These are phyloP conservation scores for Drosophila pseudoananassae DNA, from an alignment of 1,140 invertebrate genomes.

Conservation along the genomic window DNA sequence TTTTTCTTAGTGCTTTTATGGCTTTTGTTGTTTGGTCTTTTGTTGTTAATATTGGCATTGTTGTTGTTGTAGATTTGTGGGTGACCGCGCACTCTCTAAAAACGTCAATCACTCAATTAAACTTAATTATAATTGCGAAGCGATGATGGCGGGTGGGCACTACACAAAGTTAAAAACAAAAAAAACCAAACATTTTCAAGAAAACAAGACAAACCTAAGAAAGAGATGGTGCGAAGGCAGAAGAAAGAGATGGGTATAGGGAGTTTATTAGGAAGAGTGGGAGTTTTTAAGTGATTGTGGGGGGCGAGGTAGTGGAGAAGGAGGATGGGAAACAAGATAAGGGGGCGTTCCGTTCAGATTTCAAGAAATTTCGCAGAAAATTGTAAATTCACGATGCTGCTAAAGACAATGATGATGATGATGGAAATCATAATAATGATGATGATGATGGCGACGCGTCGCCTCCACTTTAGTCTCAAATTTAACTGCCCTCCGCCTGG, in stretches of 20 bases:
- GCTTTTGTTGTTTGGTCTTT: slow-evolving; percentile 12
- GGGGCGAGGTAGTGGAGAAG: background rate
- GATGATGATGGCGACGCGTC: slow-evolving; percentile 57
- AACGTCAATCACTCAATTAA: slow-evolving; percentile 83
- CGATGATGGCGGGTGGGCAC: slow-evolving; percentile 74
- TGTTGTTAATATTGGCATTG: slow-evolving; percentile 23
- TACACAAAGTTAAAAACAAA: slow-evolving; percentile 30
- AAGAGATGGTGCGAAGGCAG: background rate
- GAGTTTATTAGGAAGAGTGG: slow-evolving; percentile 1
- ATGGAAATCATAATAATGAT: slow-evolving; percentile 3
- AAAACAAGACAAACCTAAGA: slow-evolving; percentile 26
- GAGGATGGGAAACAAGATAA: slow-evolving; percentile 18
- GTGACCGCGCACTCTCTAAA: slow-evolving; percentile 81
- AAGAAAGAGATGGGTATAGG: slow-evolving; percentile 17
- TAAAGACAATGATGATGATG: slow-evolving; percentile 17
- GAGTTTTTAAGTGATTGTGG: slow-evolving; percentile 1
- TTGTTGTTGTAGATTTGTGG: slow-evolving; percentile 72
- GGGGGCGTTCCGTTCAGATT: slow-evolving; percentile 64
- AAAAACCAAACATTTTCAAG: slow-evolving; percentile 29
- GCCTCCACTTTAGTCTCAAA: slow-evolving; percentile 71
- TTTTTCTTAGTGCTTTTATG: background rate
- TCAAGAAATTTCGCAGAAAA: slow-evolving; percentile 80
- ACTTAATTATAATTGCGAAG: slow-evolving; percentile 83
- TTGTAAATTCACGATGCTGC: slow-evolving; percentile 75
- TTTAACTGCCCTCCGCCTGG: slow-evolving; percentile 30